These are phyloP conservation scores for Phyllostomus hastatus DNA, from an alignment of 2,113 vertebrate species.

Conservation along the genomic window DNA sequence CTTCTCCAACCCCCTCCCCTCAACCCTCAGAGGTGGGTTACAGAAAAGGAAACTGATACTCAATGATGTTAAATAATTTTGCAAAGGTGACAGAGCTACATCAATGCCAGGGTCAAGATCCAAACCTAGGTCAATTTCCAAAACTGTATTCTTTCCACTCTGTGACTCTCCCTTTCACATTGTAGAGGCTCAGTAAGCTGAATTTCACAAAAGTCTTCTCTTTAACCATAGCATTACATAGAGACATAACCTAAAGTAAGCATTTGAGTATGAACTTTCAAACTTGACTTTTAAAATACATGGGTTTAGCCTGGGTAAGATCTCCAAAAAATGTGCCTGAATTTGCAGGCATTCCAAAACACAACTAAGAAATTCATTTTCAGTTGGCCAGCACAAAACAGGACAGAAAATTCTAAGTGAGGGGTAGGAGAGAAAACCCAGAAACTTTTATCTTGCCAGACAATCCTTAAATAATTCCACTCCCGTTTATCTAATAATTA, in stretches of 20 bases:
- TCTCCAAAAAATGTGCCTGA: background rate
- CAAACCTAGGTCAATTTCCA: background rate
- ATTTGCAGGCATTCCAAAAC: slow-evolving; percentile 31
- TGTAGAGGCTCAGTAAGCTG: background rate
- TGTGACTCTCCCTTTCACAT: background rate
- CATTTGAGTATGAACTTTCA: slow-evolving; percentile 13
- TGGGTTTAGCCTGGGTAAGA: background rate
- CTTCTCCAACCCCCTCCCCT: background rate
- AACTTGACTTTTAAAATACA: slow-evolving; percentile 30
- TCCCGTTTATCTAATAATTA: slow-evolving; percentile 69
- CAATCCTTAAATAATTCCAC: slow-evolving; percentile 65
- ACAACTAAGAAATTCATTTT: slow-evolving; percentile 30
- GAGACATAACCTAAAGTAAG: background rate
- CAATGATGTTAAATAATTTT: background rate
- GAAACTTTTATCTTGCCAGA: slow-evolving; percentile 41
- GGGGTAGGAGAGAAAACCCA: background rate
- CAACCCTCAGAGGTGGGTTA: background rate
- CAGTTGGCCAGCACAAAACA: background rate
- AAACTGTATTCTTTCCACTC: background rate
- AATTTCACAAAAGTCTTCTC: background rate
- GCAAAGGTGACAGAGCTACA: background rate
- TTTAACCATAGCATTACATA: background rate
- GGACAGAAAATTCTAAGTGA: slow-evolving; percentile 28
- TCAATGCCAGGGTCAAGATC: background rate
- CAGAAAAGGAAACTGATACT: background rate